These are phyloP conservation scores for Diogma glabrata DNA, from an alignment of 2,888 invertebrate genomes.

Conservation along the genomic window DNA sequence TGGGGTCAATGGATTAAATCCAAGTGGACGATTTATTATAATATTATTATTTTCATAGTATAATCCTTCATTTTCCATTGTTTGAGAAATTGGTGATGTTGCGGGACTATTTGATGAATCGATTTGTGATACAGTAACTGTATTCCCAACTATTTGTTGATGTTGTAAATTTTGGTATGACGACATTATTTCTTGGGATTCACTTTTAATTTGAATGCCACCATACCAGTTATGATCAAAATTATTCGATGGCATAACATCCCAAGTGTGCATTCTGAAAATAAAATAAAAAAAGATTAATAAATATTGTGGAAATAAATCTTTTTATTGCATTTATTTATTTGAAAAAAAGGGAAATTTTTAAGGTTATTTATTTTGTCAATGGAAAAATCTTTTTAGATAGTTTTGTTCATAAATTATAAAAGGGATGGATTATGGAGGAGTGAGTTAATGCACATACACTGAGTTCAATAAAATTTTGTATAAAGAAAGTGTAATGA, in stretches of 20 bases:
- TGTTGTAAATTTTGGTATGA: conserved; percentile 14
- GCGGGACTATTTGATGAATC: background rate
- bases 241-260: conserved; percentile 28
- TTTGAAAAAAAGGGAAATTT: no score
- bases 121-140: conserved; percentile 21
- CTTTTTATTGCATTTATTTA: no score
- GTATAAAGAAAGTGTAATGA: no score
- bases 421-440: no score
- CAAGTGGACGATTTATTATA: conserved; percentile 40
- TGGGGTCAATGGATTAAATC: conserved; percentile 49
- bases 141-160: conserved; percentile 21
- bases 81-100: conserved; percentile 40
- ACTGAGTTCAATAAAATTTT: no score
- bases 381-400: no score
- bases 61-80: conserved; percentile 32
- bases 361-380: no score
- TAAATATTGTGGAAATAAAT: no score
- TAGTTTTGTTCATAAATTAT: no score
- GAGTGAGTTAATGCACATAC: no score
- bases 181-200: conserved; percentile 20
- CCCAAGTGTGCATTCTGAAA: conserved; percentile 34
- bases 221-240: conserved; percentile 35
- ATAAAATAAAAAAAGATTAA: background rate
- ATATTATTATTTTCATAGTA: conserved; percentile 23
- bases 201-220: conserved; percentile 32